phyloP scores from a whole-genome alignment of 2,797 vertebrate species.

The Lerista edwardsae region DNA sequence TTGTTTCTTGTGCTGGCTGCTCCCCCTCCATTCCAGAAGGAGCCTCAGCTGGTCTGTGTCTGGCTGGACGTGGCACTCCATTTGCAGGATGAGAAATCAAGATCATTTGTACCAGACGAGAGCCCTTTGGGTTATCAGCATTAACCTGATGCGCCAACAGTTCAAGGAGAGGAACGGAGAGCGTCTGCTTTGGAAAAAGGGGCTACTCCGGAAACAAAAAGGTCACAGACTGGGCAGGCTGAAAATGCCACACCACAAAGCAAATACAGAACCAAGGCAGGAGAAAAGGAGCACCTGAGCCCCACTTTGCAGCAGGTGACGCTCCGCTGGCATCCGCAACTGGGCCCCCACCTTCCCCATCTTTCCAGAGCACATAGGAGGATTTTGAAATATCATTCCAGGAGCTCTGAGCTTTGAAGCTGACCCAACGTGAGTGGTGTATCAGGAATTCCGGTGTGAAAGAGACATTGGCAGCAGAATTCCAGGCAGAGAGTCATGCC shows the following conservation, averaged over 20 bases:
- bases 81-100: not conserved
- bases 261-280: slow-evolving; percentile 51
- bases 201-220: not conserved
- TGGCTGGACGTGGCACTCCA: not conserved
- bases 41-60: no score
- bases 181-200: slow-evolving; percentile 51
- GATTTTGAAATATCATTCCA: slow-evolving; percentile 64
- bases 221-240: slow-evolving; percentile 65
- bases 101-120: not conserved
- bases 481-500: not conserved
- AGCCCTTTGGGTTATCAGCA: not conserved
- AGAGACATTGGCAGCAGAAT: not conserved
- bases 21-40: no score
- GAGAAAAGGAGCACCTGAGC: slow-evolving; percentile 67
- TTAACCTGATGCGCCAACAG: not conserved
- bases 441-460: not conserved
- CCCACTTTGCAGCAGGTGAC: slow-evolving; percentile 58
- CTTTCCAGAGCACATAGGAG: slow-evolving; percentile 52
- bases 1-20: no score
- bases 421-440: slow-evolving; percentile 2
- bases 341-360: slow-evolving; percentile 64
- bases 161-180: not conserved
- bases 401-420: slow-evolving; percentile 58
- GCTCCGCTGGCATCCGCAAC: slow-evolving; percentile 67
- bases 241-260: slow-evolving; percentile 69